Base-by-base conservation (phyloP, 2,888 invertebrate genomes). In the Campoplex capitator region DNA sequence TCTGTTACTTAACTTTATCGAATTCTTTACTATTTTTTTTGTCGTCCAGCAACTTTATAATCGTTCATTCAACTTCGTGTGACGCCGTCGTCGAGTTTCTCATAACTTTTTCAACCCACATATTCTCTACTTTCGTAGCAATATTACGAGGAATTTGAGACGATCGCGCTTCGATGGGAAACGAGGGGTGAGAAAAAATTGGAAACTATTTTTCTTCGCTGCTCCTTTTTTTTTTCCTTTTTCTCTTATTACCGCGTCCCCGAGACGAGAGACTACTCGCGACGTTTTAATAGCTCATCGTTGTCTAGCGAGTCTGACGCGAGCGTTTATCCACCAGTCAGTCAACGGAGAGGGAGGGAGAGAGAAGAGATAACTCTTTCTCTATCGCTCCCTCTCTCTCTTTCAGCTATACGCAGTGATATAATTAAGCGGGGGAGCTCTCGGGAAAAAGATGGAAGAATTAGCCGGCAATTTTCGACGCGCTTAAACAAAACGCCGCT, bases 201-300 rank as follows among this genome's bases (percentile, higher is more conserved):
- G 54, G n/a, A 11, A 32, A 7, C n/a, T 42, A 23, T 75, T 58
- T 75, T 68, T 35, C 8, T 23, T 80, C 16, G 35, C 58, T 67
- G 28, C 62, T 82, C 77, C 8, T 23, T 75, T 58, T 75, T 68
- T 35, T 8, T 23, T 2, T 58, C 16, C 48, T 32, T 80, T 74
- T 81, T 74, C 23, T 86, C 83, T 84, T 70, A 78, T 84, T 81
- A 80, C 76, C 54, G 73, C 54, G 68, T 73, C 78, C 78, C 67
- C 28, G 51, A 74, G 75, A 42, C 13, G 45, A 48, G 71, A 71
- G 71, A 83, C 56, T 62, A 77, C 23, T 84, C 58, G 73, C 86
- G 81, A 81, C 83, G 81, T 86, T 84, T 86, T 86, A 84, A 86
- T 86, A 84, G 86, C 86, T 78, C 84, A 62, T 81, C 80, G 67